Percentiles rank a stretch among this genome's conserved stretches.
phyloP scores from a whole-genome alignment of 2,888 invertebrate genomes.

The Coelinius sp. region DNA sequence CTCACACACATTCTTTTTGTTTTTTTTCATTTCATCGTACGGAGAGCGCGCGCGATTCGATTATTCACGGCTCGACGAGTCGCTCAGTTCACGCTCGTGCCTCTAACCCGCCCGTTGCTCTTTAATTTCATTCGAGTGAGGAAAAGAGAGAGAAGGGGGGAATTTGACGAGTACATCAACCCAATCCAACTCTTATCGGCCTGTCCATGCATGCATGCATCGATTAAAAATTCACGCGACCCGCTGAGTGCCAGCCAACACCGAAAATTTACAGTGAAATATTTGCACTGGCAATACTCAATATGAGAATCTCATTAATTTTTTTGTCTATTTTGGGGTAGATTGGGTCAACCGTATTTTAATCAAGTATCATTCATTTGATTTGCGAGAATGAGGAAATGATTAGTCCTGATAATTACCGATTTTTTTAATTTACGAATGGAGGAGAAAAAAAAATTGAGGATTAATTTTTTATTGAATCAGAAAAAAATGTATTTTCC shows the following conservation, averaged over 20 bases:
- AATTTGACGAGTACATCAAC: slow-evolving; percentile 24
- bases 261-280: not conserved
- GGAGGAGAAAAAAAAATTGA: too few species aligned
- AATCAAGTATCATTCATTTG: not conserved
- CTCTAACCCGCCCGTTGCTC: slow-evolving; percentile 15
- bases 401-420: too few species aligned
- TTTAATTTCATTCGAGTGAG: slow-evolving; percentile 27
- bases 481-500: too few species aligned
- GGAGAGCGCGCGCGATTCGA: slow-evolving; percentile 35
- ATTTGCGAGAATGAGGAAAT: not conserved
- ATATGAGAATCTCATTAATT: slow-evolving; percentile 13
- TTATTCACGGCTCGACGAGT: slow-evolving; percentile 42
- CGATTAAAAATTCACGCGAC: slow-evolving; percentile 21
- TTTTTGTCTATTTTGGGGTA: too few species aligned
- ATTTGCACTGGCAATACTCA: slow-evolving; percentile 1
- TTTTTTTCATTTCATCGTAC: slow-evolving; percentile 16
- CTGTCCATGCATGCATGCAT: slow-evolving; percentile 21
- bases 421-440: too few species aligned
- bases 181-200: slow-evolving; percentile 15
- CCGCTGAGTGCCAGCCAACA: slow-evolving; percentile 9
- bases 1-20: slow-evolving; percentile 23
- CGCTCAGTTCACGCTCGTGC: slow-evolving; percentile 33
- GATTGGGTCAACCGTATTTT: not conserved
- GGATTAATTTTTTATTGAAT: too few species aligned
- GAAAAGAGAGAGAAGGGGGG: not conserved